A percentile compares a stretch with the other conserved stretches of the same genome.
phyloP scores from a whole-genome alignment of 1,140 invertebrate genomes.

The Temnothorax nylanderi region DNA sequence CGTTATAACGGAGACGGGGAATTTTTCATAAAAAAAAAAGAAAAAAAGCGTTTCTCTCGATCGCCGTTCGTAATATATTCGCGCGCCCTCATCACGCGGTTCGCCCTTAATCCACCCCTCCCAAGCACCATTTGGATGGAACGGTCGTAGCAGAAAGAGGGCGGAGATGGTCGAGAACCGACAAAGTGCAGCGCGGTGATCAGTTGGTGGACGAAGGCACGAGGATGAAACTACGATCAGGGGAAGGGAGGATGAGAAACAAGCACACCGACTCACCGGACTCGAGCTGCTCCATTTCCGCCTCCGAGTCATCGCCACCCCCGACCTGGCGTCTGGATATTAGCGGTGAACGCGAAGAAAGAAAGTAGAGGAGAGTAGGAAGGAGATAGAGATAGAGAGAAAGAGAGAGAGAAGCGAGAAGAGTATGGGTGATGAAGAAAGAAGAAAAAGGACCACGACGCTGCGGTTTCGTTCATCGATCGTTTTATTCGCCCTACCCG shows the following conservation, averaged over 20 bases:
- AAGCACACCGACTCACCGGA: constrained; percentile 70
- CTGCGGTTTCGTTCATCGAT: constrained; percentile 54
- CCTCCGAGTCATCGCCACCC: constrained; percentile 68
- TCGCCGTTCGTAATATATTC: constrained; percentile 76
- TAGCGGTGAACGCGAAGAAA: constrained; percentile 63
- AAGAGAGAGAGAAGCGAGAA: constrained; percentile 46
- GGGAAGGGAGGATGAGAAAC: constrained; percentile 57
- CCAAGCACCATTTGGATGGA: constrained; percentile 68
- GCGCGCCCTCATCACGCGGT: constrained; percentile 60
- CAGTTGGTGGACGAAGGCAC: constrained; percentile 52
- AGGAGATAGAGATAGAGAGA: constrained; percentile 40
- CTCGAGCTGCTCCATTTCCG: constrained; percentile 78
- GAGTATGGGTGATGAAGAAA: constrained; percentile 34
- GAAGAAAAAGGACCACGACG: constrained; percentile 66
- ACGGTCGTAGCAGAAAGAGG: constrained; percentile 36
- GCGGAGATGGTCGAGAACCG: constrained; percentile 1
- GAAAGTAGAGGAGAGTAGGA: not conserved
- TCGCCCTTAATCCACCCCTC: constrained; percentile 54
- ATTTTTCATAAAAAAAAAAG: constrained; percentile 41
- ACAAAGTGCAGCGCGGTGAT: constrained; percentile 47
- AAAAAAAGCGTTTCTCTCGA: constrained; percentile 57
- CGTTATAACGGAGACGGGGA: constrained; percentile 16
- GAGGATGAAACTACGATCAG: constrained; percentile 47
- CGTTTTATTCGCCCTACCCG: constrained; percentile 30
- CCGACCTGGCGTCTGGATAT: constrained; percentile 67